Percentiles rank a stretch among this genome's conserved stretches.
These are phyloP conservation scores for Luehdorfia chinensis DNA, from an alignment of 1,140 invertebrate species.

Conservation along the genomic window DNA sequence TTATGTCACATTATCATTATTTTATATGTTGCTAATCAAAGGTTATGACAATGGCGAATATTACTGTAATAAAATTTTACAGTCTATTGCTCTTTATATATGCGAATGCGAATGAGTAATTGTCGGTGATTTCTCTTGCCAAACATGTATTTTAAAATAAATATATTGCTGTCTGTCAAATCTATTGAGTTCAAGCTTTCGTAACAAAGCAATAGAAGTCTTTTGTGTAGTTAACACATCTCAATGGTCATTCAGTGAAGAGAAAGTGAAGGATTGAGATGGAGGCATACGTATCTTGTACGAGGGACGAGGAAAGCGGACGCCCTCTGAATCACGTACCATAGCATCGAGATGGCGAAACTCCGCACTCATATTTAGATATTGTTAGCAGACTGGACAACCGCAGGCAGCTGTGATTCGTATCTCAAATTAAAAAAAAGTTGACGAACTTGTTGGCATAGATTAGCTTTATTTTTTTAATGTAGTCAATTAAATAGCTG, in stretches of 20 bases:
- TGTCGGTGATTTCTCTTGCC: neutral
- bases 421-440: neutral
- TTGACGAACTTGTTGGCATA: too few relatives aligned
- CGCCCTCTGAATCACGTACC: neutral
- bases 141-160: constrained; percentile 6
- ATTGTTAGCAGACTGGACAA: neutral
- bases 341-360: too few relatives aligned
- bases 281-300: too few relatives aligned
- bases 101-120: neutral
- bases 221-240: constrained; percentile 9
- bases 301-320: neutral
- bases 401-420: neutral
- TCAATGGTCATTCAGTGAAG: constrained; percentile 7
- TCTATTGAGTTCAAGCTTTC: neutral
- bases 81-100: too few relatives aligned
- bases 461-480: too few relatives aligned
- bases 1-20: too few relatives aligned
- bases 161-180: constrained; percentile 3
- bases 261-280: constrained; percentile 3
- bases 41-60: neutral
- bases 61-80: too few relatives aligned
- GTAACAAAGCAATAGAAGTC: constrained; percentile 5
- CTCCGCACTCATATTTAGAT: neutral
- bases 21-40: too few relatives aligned
- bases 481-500: neutral